These are phyloP conservation scores for Saccopteryx bilineata DNA, from an alignment of 2,113 vertebrate species.

Conservation along the genomic window DNA sequence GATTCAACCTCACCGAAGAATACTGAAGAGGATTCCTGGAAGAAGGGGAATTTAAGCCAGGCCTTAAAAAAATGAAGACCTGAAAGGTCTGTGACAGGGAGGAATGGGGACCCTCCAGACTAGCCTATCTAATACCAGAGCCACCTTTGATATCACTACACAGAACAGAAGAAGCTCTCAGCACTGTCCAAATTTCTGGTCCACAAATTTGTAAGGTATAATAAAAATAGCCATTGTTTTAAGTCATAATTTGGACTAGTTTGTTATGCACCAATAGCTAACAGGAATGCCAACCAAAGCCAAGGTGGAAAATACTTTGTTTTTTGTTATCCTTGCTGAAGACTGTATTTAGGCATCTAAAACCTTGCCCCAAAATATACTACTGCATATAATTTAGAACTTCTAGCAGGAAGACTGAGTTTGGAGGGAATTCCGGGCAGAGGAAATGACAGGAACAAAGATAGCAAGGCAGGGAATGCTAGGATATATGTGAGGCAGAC, in stretches of 20 bases:
- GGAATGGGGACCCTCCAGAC: background rate
- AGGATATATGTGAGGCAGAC: background rate
- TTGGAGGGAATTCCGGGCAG: conserved; percentile 23
- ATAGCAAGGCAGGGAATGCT: background rate
- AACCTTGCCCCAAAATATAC: background rate
- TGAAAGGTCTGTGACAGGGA: background rate
- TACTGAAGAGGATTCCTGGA: conserved; percentile 10
- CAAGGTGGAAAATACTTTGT: no score
- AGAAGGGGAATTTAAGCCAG: background rate
- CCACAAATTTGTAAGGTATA: background rate
- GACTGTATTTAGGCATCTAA: background rate
- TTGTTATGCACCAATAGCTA: background rate
- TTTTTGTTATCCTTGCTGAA: background rate
- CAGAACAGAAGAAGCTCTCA: background rate
- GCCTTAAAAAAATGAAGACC: background rate
- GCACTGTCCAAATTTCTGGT: background rate
- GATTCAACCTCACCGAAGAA: background rate
- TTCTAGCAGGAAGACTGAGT: conserved; percentile 30
- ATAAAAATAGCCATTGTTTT: conserved; percentile 37
- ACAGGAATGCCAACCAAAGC: background rate
- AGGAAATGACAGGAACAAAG: conserved; percentile 56
- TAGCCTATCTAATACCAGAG: background rate
- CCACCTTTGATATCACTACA: background rate
- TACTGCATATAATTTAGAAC: background rate
- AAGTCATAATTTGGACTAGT: background rate